Percentiles rank a stretch among this genome's conserved stretches.
Conservation (phyloP, 2,113 vertebrate genomes). For the Phalacrocorax brasilianus region DNA sequence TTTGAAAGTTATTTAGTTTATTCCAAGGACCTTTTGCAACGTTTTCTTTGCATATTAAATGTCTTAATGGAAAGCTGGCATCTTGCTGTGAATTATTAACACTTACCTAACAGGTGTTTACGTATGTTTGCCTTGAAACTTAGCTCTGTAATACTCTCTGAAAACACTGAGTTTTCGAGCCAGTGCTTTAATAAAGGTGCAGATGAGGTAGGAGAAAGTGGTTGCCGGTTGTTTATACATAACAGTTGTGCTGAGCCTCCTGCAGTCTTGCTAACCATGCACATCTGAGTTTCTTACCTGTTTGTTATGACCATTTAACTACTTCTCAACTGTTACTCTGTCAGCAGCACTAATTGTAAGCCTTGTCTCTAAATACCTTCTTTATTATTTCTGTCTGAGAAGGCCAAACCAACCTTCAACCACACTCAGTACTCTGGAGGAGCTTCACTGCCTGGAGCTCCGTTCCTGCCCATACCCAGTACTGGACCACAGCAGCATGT, state of each 20-base stretch:
- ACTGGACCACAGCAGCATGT: background rate
- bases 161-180: background rate
- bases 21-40: background rate
- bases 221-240: background rate
- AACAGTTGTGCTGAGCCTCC: background rate
- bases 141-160: background rate
- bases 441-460: background rate
- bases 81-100: slow-evolving; percentile 58
- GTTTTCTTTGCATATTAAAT: background rate
- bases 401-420: background rate
- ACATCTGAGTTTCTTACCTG: background rate
- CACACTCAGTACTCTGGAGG: background rate
- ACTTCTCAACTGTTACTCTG: background rate
- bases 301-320: background rate
- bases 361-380: background rate
- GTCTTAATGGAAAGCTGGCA: background rate
- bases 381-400: background rate
- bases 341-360: background rate
- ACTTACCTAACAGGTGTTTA: slow-evolving; percentile 8
- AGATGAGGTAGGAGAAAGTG: background rate
- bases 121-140: slow-evolving; percentile 24
- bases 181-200: background rate
- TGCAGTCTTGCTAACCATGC: background rate
- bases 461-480: background rate
- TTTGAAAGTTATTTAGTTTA: background rate